Evolutionary conservation across 2,797 vertebrate genomes (phyloP).

Genomic region (Helostoma temminkii): DNA sequence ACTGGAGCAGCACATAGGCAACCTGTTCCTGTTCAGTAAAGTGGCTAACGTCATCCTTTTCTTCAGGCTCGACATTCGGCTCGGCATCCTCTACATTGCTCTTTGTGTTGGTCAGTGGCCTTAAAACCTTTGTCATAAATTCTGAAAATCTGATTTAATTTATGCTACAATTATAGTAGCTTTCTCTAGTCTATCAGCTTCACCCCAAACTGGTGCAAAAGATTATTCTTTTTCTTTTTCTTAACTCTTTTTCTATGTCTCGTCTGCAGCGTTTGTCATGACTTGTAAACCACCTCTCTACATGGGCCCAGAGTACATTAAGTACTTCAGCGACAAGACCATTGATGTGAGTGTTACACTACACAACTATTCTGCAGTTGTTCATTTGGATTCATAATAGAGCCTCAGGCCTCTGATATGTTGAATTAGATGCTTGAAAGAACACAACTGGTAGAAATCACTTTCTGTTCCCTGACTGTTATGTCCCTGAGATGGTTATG

Average conservation of each 20-base stretch:
- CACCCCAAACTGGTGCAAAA: not conserved
- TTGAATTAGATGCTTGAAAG: not conserved
- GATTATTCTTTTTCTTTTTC: not conserved
- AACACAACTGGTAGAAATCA: not conserved
- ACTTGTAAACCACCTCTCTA: constrained; percentile 95
- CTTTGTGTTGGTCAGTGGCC: constrained; percentile 91
- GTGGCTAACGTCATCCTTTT: constrained; percentile 95
- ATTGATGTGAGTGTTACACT: constrained; percentile 88
- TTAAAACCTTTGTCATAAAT: not conserved
- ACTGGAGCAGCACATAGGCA: constrained; percentile 94
- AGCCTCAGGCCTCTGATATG: not conserved
- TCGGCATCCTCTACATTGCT: constrained; percentile 92
- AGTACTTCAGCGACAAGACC: constrained; percentile 95
- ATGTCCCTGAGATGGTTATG: not conserved
- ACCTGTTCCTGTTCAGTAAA: constrained; percentile 97
- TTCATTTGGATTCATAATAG: not conserved
- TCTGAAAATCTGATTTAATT: not conserved
- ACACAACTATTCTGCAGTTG: not conserved
- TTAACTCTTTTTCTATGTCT: no score
- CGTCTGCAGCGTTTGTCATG: constrained; percentile 90
- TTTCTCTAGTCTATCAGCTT: not conserved
- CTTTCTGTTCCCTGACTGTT: not conserved
- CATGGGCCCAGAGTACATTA: constrained; percentile 97
- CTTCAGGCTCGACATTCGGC: constrained; percentile 94
- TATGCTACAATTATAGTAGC: no score